Evolutionary conservation across 2,888 invertebrate species (phyloP).

Genomic region (Amphipoea oculea): DNA sequence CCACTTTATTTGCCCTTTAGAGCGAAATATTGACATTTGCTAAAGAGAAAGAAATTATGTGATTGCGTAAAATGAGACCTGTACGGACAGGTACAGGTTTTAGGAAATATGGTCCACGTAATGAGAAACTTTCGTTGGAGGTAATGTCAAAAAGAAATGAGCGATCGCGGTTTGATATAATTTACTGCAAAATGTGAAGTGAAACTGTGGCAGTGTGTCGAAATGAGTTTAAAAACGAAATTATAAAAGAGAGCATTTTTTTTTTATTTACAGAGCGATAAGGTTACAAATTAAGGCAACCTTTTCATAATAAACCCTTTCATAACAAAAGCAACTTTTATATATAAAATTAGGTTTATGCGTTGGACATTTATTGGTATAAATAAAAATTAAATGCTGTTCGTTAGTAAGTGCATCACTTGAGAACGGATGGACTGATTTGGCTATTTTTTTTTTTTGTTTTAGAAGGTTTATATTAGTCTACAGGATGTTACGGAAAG

Average conservation of each 20-base stretch:
- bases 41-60: constrained; percentile 60
- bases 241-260: constrained; percentile 5
- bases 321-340: background rate
- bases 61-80: constrained; percentile 61
- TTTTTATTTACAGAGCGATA: background rate
- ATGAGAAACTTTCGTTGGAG: constrained; percentile 57
- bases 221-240: constrained; percentile 20
- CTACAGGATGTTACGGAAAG: no score
- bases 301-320: background rate
- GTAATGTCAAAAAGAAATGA: constrained; percentile 67
- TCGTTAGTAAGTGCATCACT: no score
- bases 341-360: background rate
- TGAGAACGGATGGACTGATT: no score
- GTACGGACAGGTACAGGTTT: constrained; percentile 53
- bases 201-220: constrained; percentile 48
- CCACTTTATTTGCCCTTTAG: constrained; percentile 63
- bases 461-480: background rate
- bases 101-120: constrained; percentile 65
- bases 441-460: no score
- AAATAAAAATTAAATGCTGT: no score
- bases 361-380: no score
- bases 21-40: constrained; percentile 63
- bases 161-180: constrained; percentile 64
- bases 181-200: constrained; percentile 56
- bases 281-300: background rate